phyloP scores from a whole-genome alignment of 2,797 vertebrate genomes.

The Podarcis lilfordi region DNA sequence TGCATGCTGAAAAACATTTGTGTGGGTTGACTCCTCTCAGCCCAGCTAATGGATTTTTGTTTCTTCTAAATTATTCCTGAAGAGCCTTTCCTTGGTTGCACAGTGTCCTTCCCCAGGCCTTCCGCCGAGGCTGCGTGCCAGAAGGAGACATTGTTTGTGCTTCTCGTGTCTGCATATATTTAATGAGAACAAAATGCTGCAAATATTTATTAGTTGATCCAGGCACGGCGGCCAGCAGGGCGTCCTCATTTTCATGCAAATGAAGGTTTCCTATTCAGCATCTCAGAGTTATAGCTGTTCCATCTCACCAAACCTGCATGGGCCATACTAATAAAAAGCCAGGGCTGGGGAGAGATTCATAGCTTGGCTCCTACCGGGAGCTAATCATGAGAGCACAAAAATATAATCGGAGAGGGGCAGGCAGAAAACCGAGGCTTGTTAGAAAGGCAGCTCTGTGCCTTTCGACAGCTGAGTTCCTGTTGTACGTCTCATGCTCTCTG shows the following conservation, averaged over 20 bases:
- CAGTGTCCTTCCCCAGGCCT: not conserved
- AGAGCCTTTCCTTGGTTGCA: not conserved
- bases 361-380: not conserved
- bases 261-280: slow-evolving; percentile 14
- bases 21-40: not conserved
- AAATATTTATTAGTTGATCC: not conserved
- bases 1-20: not conserved
- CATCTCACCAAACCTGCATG: not conserved
- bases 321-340: not conserved
- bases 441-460: not conserved
- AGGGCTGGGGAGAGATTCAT: not conserved
- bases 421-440: not conserved
- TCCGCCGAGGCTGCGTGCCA: not conserved
- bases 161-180: not conserved
- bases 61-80: not conserved
- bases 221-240: not conserved
- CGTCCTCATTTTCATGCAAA: slow-evolving; percentile 18
- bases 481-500: not conserved
- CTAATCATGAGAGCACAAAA: not conserved
- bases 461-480: not conserved
- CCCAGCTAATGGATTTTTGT: not conserved
- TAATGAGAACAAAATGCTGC: slow-evolving; percentile 15
- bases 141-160: not conserved
- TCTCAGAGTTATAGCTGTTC: not conserved
- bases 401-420: slow-evolving; percentile 14